A percentile compares a stretch with the other conserved stretches of the same genome.
phyloP scores from a whole-genome alignment of 1,140 invertebrate species.

The Drosophila murphyi region DNA sequence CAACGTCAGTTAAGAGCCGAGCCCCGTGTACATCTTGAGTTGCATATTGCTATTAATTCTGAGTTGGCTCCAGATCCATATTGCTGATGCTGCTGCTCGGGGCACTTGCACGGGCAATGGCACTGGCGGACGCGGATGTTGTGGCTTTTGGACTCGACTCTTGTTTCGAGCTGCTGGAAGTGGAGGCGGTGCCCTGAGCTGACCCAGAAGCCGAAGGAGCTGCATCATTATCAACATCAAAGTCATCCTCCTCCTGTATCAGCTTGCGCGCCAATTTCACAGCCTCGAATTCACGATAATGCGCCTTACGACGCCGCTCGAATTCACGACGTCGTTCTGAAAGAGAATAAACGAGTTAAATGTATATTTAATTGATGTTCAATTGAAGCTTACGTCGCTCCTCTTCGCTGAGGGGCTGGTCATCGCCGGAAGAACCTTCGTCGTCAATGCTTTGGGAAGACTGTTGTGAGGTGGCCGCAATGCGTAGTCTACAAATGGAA shows the following conservation, averaged over 20 bases:
- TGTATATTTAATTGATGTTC: background rate
- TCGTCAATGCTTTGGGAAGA: conserved; percentile 86
- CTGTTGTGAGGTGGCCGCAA: conserved; percentile 83
- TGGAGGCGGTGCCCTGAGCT: conserved; percentile 41
- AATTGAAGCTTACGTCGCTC: conserved; percentile 84
- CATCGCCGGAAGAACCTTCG: conserved; percentile 87
- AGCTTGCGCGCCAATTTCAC: conserved; percentile 95
- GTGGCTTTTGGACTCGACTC: conserved; percentile 41
- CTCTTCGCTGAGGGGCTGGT: conserved; percentile 88
- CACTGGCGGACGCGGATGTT: conserved; percentile 53
- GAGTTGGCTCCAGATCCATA: conserved; percentile 41
- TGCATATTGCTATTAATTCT: conserved; percentile 47
- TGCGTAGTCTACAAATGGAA: conserved; percentile 77
- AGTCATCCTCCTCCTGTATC: conserved; percentile 95
- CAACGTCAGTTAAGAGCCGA: conserved; percentile 28
- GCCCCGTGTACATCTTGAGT: conserved; percentile 25
- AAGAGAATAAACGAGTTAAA: conserved; percentile 57
- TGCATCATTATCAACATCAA: conserved; percentile 88
- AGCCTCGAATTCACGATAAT: conserved; percentile 98
- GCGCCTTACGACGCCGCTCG: conserved; percentile 96
- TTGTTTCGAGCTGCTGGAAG: conserved; percentile 51
- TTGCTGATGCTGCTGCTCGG: conserved; percentile 48
- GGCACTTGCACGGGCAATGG: background rate
- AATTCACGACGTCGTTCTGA: conserved; percentile 90
- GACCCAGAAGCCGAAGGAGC: conserved; percentile 40